Percentiles rank a stretch among this genome's conserved stretches.
Evolutionary conservation across 2,797 vertebrate genomes (phyloP).

Genomic region (Sebastes kiyomatsui): DNA sequence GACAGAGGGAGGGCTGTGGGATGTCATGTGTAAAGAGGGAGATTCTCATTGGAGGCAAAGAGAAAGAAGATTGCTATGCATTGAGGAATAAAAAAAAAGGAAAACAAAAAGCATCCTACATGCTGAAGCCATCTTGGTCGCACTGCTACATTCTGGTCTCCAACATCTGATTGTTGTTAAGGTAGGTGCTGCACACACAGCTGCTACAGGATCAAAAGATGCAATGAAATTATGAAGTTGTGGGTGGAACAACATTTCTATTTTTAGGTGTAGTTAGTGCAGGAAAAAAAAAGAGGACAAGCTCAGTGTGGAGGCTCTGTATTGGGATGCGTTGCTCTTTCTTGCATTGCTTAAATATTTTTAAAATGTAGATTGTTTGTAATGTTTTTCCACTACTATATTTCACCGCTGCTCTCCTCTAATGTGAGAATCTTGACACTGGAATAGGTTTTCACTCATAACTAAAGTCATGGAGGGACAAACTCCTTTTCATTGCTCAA

Average conservation of each 20-base stretch:
- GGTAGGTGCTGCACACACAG: slow-evolving; percentile 59
- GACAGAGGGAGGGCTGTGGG: slow-evolving; percentile 67
- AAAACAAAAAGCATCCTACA: slow-evolving; percentile 34
- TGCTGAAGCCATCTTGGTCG: slow-evolving; percentile 32
- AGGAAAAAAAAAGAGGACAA: not conserved
- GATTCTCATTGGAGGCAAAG: slow-evolving; percentile 70
- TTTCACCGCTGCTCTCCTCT: not conserved
- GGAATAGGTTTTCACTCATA: not conserved
- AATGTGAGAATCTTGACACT: not conserved
- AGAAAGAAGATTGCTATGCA: slow-evolving; percentile 52
- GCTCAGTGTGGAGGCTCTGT: not conserved
- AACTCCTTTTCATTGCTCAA: not conserved
- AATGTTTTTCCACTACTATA: not conserved
- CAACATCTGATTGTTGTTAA: slow-evolving; percentile 16
- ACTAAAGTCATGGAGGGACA: not conserved
- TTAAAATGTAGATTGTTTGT: not conserved
- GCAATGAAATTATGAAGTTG: not conserved
- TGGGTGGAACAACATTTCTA: not conserved
- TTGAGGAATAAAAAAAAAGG: slow-evolving; percentile 13
- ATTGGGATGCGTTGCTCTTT: not conserved
- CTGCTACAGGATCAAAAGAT: not conserved
- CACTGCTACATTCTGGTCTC: slow-evolving; percentile 26
- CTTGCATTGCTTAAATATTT: not conserved
- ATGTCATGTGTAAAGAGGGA: slow-evolving; percentile 63
- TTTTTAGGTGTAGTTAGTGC: slow-evolving; percentile 13